These are phyloP conservation scores for Hucho hucho DNA, from an alignment of 2,113 vertebrate species.

Conservation along the genomic window DNA sequence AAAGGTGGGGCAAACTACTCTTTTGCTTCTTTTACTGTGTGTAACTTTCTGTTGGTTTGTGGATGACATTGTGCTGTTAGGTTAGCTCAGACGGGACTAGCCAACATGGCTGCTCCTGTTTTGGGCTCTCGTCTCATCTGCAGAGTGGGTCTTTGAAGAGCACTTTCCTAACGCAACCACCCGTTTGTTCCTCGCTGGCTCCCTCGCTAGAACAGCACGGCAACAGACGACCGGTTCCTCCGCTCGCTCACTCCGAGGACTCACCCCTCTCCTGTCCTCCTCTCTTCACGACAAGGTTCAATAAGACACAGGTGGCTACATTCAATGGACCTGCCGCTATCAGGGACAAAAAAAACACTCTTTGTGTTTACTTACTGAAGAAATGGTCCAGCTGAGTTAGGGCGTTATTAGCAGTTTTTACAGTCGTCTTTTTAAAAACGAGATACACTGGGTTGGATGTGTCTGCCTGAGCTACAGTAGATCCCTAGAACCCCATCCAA, in stretches of 20 bases:
- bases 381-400: no score
- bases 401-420: conserved; percentile 11
- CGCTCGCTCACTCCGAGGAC: not conserved
- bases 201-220: conserved; percentile 18
- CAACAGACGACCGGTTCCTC: conserved; percentile 15
- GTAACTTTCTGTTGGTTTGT: conserved; percentile 52
- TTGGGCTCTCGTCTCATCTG: conserved; percentile 27
- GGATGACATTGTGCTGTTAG: conserved; percentile 26
- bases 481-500: conserved; percentile 67
- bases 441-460: conserved; percentile 67
- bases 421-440: conserved; percentile 28
- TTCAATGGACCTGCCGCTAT: not conserved
- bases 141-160: conserved; percentile 34
- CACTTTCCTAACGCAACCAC: conserved; percentile 48
- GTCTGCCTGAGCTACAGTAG: conserved; percentile 66
- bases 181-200: conserved; percentile 1
- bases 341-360: not conserved
- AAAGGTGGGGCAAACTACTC: conserved; percentile 79
- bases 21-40: conserved; percentile 41
- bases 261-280: conserved; percentile 12
- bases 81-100: conserved; percentile 37
- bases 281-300: conserved; percentile 30
- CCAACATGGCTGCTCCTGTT: conserved; percentile 67
- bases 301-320: conserved; percentile 31
- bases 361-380: conserved; percentile 8